Conservation (phyloP, 1,140 invertebrate genomes). For the Epicauta chinensis region DNA sequence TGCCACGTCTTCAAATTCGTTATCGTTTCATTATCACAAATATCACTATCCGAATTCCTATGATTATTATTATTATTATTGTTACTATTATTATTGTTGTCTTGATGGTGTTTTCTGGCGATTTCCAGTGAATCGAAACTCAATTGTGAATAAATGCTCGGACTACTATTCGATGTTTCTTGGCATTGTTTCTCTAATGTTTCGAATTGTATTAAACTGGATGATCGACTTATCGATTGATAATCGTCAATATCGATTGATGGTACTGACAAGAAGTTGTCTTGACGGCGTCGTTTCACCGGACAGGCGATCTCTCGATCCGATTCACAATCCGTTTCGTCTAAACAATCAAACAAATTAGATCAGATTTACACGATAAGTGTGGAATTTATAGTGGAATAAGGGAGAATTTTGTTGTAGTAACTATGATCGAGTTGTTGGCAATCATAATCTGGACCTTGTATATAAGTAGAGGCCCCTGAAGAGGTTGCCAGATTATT, state of each 20-base stretch:
- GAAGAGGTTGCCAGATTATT: neutral
- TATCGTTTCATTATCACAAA: constrained; percentile 34
- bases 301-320: constrained; percentile 73
- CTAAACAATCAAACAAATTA: too few relatives aligned
- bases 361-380: too few relatives aligned
- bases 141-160: constrained; percentile 45
- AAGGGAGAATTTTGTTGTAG: too few relatives aligned
- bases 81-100: constrained; percentile 33
- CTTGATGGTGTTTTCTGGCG: constrained; percentile 43
- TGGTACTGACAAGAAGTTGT: constrained; percentile 40
- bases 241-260: constrained; percentile 47
- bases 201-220: constrained; percentile 74
- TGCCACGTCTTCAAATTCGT: constrained; percentile 45
- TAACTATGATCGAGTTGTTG: constrained; percentile 24
- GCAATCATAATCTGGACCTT: too few relatives aligned
- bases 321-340: constrained; percentile 54
- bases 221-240: constrained; percentile 60
- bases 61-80: neutral
- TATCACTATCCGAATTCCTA: constrained; percentile 23
- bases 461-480: too few relatives aligned
- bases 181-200: constrained; percentile 65
- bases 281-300: constrained; percentile 65
- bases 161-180: constrained; percentile 42
- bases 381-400: too few relatives aligned
- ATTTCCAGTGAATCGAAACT: constrained; percentile 52